Conservation (phyloP, 2,888 invertebrate genomes). For the Plutella xylostella region DNA sequence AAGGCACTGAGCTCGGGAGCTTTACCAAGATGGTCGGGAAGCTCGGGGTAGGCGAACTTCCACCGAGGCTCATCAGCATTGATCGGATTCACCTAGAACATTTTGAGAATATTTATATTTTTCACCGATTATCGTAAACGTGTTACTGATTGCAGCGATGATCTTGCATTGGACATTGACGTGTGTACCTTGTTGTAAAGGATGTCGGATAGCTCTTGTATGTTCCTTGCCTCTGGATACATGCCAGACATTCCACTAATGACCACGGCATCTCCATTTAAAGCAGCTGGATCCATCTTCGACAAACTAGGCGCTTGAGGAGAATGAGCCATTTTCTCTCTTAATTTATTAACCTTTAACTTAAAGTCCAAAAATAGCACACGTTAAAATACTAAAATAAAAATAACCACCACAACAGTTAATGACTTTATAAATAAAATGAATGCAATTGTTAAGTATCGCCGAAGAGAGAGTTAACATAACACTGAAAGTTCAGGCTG, state of each 20-base stretch:
- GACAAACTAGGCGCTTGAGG: background rate
- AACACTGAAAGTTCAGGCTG: too few species aligned
- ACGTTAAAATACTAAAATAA: too few species aligned
- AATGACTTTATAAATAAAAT: too few species aligned
- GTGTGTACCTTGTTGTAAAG: conserved; percentile 64
- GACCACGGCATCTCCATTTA: conserved; percentile 47
- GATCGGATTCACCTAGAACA: background rate
- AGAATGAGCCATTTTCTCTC: background rate
- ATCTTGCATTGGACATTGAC: too few species aligned
- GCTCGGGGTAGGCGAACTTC: conserved; percentile 66
- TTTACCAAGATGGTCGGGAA: conserved; percentile 72
- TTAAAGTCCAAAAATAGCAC: too few species aligned
- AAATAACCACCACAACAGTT: too few species aligned
- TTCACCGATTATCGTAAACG: background rate
- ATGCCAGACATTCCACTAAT: conserved; percentile 68
- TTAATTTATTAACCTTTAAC: too few species aligned
- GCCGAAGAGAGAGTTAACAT: too few species aligned
- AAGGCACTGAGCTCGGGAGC: conserved; percentile 67
- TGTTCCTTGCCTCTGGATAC: conserved; percentile 72
- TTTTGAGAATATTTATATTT: too few species aligned
- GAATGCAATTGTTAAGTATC: too few species aligned
- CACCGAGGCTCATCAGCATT: conserved; percentile 37
- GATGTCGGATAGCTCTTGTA: conserved; percentile 69
- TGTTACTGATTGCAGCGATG: background rate
- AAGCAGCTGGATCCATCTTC: background rate